Evolutionary conservation across 2,113 vertebrate species (phyloP), one percentile per base, ranked within the genome.

Genomic region (Agelaius phoeniceus): DNA sequence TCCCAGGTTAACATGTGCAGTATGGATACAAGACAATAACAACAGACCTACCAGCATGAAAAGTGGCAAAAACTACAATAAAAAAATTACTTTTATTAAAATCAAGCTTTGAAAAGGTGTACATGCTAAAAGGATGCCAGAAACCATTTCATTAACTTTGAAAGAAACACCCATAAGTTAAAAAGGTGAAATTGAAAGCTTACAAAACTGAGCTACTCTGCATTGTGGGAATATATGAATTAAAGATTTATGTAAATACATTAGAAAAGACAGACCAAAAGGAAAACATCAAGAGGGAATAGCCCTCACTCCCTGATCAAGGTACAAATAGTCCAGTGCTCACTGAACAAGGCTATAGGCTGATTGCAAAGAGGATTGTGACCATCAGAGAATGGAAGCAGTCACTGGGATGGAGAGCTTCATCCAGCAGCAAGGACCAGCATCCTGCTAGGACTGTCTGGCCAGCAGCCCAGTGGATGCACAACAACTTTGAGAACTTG

Each of bases 181-280:
- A 85, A 85, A 20, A 85, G 43, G n/a, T 90, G 78, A 83, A 79
- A 92, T 80, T 69, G 72, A 93, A 83, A 91, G n/a, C 54, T 77
- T 88, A 23, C 28, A 58, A 58, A 15, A 66, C 46, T 62, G 66
- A 91, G 35, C 33, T 91, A 52, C 44, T 87, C 66, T 79, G 48
- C 49, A 68, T 52, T 2, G 1, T 76, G 31, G 28, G 37, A 94
- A 76, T 52, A 73, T 9, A 51, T 54, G 71, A 92, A 88, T 88
- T 95, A 93, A 88, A 93, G 51, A 80, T 92, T 85, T 90, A 85
- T 88, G 79, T 46, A 90, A 94, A 92, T 74, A 48, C 11, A 23
- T 33, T 66, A 49, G 67, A 83, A 90, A 90, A 73, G 54, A 66
- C 26, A 69, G 20, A 92, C 59, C 28, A 85, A 73, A 90, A 90